Base-by-base conservation (phyloP, 2,797 vertebrate genomes). In the Macroramphosus scolopax region DNA sequence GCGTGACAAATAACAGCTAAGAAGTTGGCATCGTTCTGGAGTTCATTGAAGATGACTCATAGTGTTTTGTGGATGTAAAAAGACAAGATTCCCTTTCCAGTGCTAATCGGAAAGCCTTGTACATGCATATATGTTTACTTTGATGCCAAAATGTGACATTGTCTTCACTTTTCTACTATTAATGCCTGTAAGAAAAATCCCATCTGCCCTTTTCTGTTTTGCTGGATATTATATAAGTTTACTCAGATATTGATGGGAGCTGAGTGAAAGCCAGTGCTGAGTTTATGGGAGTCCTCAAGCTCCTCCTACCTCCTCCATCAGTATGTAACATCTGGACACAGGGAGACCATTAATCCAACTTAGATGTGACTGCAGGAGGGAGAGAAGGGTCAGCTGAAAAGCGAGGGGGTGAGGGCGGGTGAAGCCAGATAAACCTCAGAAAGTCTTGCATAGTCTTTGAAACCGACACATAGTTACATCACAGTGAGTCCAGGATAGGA, bases 271-370 rank as follows among this genome's bases (percentile, higher is more conserved):
- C 63, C 49, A 53, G 63, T 63, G 60, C 57, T 58, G 51, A 75
- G 58, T 71, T 67, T 80, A 59, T 47, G 56, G 30, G 64, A 80
- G 60, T 64, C 49, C 29, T 25, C 39, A 69, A 51, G 72, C 85
- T 67, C 78, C 75, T 69, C 76, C 78, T 62, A 67, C 50, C 72
- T 73, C 73, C 69, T 72, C 75, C 78, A 68, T 78, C 73, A 78
- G 49, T 63, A 71, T 82, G 75, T 43, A 87, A 89, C 88, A 89
- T 91, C 85, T 90, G 87, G 86, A 83, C 63, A 74, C 77, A 86
- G 77, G 81, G 77, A 81, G 75, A 73, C 75, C 72, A 80, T 85
- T 87, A 87, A 80, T 85, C 79, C 79, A 80, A 76, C 51, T 71
- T 75, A 72, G 72, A 83, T 79, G 69, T 72, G 80, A 80, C 58